Conservation (phyloP, 37 sponge, comb jelly and placozoan species). For the Aplysina aerophoba region DNA sequence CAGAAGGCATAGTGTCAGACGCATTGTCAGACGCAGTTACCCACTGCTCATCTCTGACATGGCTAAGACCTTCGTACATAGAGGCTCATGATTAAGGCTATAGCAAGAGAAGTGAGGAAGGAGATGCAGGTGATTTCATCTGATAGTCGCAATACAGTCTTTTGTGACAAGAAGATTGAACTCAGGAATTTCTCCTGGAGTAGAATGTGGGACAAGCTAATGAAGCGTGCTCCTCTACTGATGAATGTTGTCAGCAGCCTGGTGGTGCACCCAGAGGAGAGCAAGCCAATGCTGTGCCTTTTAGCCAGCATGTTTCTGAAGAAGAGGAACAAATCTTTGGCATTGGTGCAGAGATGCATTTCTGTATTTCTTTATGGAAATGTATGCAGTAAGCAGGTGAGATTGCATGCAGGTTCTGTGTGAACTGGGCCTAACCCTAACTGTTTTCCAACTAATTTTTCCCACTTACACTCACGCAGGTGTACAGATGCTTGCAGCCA, state of each 20-base stretch:
- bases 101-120: constrained; percentile 11
- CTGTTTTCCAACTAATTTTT: neutral
- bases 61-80: neutral
- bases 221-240: constrained; percentile 24
- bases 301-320: constrained; percentile 48
- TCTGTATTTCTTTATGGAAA: constrained; percentile 48
- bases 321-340: neutral
- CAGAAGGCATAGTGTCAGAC: constrained; percentile 14
- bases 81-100: neutral
- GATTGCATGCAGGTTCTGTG: no score
- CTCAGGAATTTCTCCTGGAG: constrained; percentile 52
- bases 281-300: constrained; percentile 19
- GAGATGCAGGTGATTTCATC: constrained; percentile 31
- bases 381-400: constrained; percentile 21
- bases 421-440: no score
- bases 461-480: neutral
- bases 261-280: neutral
- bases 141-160: constrained; percentile 21
- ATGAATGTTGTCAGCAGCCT: constrained; percentile 23
- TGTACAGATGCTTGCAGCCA: constrained; percentile 9
- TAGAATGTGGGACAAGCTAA: constrained; percentile 29
- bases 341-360: constrained; percentile 45
- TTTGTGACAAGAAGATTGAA: constrained; percentile 23
- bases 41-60: neutral
- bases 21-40: constrained; percentile 19